Evolutionary conservation across 2,113 vertebrate genomes (phyloP), one percentile per base, ranked within the genome.

Genomic region (Aegithalos caudatus): DNA sequence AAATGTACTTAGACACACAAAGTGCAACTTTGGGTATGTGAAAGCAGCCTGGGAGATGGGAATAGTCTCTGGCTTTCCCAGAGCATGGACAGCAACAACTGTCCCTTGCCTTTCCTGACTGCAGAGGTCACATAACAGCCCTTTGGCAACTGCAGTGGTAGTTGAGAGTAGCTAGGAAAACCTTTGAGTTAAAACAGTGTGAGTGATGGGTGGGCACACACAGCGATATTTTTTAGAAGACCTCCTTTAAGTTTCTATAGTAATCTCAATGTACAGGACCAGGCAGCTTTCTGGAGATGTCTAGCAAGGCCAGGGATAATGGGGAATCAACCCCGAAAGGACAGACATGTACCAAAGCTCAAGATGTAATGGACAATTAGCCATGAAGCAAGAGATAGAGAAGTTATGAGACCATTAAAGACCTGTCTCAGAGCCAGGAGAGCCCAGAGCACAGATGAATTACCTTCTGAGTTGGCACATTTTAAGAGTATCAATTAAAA

Each of bases 401-500:
- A 47, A 38, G 15, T 80, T 66, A 61, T 56, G 67, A 83, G 65
- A 37, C 42, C 77, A 70, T 70, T 88, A 86, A 94, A 88, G 66
- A 73, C 12, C 35, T 77, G 40, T 27, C 58, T 82, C 67, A 70
- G 88, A 58, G 76, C 28, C 79, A 66, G 54, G 29, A 94, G 40
- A 73, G 42, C 74, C 91, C 54, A 83, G 42, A 44, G 62, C 70
- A 27, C 9, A 88, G 17, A 38, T 33, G 16, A 66, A 54, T 31
- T 29, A 51, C 20, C 24, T 83, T 81, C 23, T 60, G 60, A 83
- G 3, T 53, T 25, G 20, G 29, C 56, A 73, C 22, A 70, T 88
- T 93, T 88, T 33, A 67, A 88, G 31, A 83, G n/a, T 86, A 70
- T 62, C 71, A 80, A 45, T 96, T 85, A 80, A 95, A 93, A 91